phyloP scores from a whole-genome alignment of 2,113 vertebrate species.

The Grammomys dolichurus region DNA sequence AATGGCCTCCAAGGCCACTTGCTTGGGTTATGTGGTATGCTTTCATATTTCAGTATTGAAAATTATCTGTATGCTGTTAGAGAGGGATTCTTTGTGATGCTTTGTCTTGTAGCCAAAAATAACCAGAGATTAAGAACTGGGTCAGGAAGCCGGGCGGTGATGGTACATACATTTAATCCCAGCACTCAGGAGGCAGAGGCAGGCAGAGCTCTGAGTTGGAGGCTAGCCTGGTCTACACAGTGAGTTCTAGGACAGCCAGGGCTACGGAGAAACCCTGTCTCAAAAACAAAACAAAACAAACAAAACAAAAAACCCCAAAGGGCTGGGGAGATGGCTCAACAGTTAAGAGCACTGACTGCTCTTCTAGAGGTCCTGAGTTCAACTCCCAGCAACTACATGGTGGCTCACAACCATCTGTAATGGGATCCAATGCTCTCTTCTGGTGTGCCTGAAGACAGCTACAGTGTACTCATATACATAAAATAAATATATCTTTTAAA shows the following conservation, averaged over 20 bases:
- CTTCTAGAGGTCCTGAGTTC: too few species aligned
- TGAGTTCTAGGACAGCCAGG: not conserved
- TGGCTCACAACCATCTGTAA: too few species aligned
- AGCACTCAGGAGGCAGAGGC: not conserved
- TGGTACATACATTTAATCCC: not conserved
- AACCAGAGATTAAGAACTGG: not conserved
- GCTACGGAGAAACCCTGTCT: not conserved
- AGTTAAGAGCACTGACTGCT: too few species aligned
- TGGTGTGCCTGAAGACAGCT: too few species aligned
- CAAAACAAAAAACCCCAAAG: too few species aligned
- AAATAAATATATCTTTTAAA: too few species aligned
- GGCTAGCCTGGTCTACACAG: not conserved
- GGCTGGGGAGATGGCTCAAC: too few species aligned
- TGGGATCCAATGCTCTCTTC: too few species aligned
- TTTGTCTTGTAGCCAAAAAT: not conserved
- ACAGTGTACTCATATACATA: too few species aligned
- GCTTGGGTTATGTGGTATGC: not conserved
- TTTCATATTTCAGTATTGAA: not conserved
- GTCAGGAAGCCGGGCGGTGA: not conserved
- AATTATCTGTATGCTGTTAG: not conserved
- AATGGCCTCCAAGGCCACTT: not conserved
- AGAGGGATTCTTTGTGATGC: not conserved
- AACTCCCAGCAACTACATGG: too few species aligned
- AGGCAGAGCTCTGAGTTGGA: not conserved
- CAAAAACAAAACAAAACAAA: not conserved